A percentile compares a stretch with the other conserved stretches of the same genome.
Conservation (phyloP, 2,888 invertebrate genomes). For the Cosmia pyralina region DNA sequence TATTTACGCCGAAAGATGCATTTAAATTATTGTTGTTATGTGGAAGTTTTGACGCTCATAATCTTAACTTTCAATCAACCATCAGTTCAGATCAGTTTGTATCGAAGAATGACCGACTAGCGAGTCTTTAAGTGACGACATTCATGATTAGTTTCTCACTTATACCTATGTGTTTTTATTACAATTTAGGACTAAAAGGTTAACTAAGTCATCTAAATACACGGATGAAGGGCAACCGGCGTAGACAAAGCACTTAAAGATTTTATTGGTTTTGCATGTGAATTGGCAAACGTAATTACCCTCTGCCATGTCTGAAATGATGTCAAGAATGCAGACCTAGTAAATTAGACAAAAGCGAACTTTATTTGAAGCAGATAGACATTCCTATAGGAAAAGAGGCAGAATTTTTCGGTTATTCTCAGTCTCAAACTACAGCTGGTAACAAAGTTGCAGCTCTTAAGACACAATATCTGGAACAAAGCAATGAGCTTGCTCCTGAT, state of each 20-base stretch:
- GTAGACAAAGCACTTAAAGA: neutral
- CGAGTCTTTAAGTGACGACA: neutral
- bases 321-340: neutral
- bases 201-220: constrained; percentile 11
- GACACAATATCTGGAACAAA: neutral
- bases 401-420: neutral
- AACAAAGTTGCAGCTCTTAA: neutral
- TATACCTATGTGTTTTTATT: neutral
- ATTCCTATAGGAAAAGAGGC: too few relatives aligned
- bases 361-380: neutral
- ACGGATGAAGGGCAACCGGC: neutral
- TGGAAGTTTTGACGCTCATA: too few relatives aligned
- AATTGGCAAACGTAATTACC: neutral
- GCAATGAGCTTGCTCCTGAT: neutral
- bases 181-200: neutral
- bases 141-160: neutral
- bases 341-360: neutral
- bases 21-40: too few relatives aligned
- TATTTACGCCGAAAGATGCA: too few relatives aligned
- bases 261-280: neutral
- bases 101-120: too few relatives aligned
- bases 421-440: neutral
- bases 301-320: neutral
- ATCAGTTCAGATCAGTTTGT: too few relatives aligned
- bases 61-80: too few relatives aligned